phyloP scores from a whole-genome alignment of 2,113 vertebrate species.

The Euleptes europaea region DNA sequence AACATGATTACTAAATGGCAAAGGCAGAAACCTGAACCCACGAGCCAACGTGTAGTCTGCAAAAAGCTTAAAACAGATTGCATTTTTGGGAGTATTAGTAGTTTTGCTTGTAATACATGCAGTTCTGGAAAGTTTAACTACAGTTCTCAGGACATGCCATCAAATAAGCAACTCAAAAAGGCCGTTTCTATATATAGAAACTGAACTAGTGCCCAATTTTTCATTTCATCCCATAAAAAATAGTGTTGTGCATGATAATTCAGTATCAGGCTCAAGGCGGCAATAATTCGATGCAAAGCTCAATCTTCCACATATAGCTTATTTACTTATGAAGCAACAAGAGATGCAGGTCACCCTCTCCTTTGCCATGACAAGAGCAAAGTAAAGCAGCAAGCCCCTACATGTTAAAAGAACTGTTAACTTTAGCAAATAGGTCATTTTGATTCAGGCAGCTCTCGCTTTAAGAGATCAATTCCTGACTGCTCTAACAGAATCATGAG shows the following conservation, averaged over 20 bases:
- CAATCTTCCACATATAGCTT: not conserved
- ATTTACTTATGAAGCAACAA: not conserved
- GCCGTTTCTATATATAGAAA: not conserved
- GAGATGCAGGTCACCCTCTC: not conserved
- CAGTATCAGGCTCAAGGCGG: not conserved
- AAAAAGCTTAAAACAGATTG: not conserved
- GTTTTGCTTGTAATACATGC: not conserved
- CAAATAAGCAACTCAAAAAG: not conserved
- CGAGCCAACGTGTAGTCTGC: not conserved
- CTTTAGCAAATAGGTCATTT: not conserved
- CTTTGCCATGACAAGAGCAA: not conserved
- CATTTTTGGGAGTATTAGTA: not conserved
- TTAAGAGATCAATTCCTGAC: not conserved
- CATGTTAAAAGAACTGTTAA: not conserved
- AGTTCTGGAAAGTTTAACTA: not conserved
- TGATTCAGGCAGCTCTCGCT: not conserved
- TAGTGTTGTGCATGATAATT: not conserved
- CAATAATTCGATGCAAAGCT: not conserved
- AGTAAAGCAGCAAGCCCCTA: not conserved
- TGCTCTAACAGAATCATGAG: not conserved
- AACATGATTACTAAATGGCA: not conserved
- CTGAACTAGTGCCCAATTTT: not conserved
- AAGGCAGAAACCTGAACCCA: not conserved
- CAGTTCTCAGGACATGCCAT: not conserved
- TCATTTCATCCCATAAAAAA: not conserved